Conservation (phyloP, 2,113 vertebrate genomes). For the Eonycteris spelaea region DNA sequence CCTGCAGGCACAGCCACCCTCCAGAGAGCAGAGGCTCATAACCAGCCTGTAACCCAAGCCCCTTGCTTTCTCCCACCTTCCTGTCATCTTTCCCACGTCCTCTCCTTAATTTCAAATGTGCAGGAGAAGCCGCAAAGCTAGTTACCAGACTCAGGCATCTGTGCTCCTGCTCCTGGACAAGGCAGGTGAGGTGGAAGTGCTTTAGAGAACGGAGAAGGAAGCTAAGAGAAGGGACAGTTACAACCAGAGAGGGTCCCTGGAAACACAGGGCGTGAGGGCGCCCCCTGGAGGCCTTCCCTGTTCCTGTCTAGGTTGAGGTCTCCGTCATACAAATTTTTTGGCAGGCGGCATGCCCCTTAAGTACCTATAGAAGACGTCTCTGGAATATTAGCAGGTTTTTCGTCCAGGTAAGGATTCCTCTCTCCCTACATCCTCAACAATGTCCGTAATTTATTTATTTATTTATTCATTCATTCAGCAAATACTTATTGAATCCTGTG, state of each 20-base stretch:
- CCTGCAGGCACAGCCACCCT: not conserved
- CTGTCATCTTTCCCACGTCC: not conserved
- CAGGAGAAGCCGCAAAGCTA: not conserved
- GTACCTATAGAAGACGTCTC: not conserved
- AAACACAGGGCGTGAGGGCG: not conserved
- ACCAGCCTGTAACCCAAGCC: too few relatives aligned
- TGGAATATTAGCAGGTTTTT: not conserved
- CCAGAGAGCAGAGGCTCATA: not conserved
- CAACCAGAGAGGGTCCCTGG: too few relatives aligned
- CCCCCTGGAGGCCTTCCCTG: not conserved
- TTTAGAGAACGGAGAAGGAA: not conserved
- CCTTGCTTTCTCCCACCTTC: too few relatives aligned
- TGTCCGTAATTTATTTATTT: not conserved
- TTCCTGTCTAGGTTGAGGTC: not conserved
- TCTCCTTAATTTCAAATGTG: not conserved
- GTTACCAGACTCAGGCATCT: too few relatives aligned
- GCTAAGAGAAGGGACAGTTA: not conserved
- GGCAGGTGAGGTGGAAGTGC: too few relatives aligned
- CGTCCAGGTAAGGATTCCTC: not conserved
- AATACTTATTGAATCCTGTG: not conserved
- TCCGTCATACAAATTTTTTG: not conserved
- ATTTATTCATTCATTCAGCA: not conserved
- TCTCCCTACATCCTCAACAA: not conserved
- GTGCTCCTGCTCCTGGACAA: not conserved
- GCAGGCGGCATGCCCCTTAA: not conserved